phyloP scores from a whole-genome alignment of 2,113 vertebrate genomes.

The rabbit (Oryctolagus cuniculus) region mOryCun1.1 NC_091432.1:52778001-52778500 shows the following conservation, averaged over 20 bases:
- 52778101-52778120: constrained; percentile 54
- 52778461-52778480: constrained; percentile 39
- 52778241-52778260: constrained; percentile 42
- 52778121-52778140: constrained; percentile 39
- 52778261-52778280: constrained; percentile 21
- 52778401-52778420: constrained; percentile 58
- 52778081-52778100: constrained; percentile 53
- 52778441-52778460: constrained; percentile 20
- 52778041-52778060: constrained; percentile 78
- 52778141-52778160: not conserved
- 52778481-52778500: constrained; percentile 32
- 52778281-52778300: not conserved
- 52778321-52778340: constrained; percentile 33
- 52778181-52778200: constrained; percentile 63
- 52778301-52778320: constrained; percentile 35
- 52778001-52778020: constrained; percentile 67
- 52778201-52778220: constrained; percentile 58
- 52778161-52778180: constrained; percentile 38
- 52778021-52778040: constrained; percentile 51
- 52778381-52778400: constrained; percentile 19
- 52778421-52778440: constrained; percentile 42
- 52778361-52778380: not conserved
- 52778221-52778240: constrained; percentile 39
- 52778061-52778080: constrained; percentile 63
- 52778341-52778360: not conserved